A percentile compares a stretch with the other conserved stretches of the same genome.
These are phyloP conservation scores for Chrysochloris asiatica DNA, from an alignment of 2,113 vertebrate species.

Conservation along the genomic window DNA sequence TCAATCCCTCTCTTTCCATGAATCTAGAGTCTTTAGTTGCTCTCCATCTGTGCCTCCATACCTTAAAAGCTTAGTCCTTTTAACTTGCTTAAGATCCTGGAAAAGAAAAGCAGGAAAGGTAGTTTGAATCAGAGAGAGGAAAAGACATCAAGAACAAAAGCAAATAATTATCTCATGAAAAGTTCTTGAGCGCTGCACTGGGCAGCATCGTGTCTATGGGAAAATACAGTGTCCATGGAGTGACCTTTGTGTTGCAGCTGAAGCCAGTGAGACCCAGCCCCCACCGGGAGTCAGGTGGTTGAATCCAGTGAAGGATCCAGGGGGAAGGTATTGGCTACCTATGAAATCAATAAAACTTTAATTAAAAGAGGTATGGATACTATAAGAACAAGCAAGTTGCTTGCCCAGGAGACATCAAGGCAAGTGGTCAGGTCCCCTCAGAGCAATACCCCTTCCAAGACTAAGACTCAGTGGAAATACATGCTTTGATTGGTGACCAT, in stretches of 20 bases:
- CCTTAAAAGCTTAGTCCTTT: too few relatives aligned
- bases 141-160: background rate
- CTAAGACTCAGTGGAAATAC: too few relatives aligned
- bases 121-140: background rate
- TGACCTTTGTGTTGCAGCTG: background rate
- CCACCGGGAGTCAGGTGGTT: background rate
- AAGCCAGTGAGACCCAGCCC: background rate
- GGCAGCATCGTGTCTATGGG: background rate
- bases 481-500: too few relatives aligned
- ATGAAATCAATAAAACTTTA: background rate
- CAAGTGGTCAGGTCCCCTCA: too few relatives aligned
- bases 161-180: background rate
- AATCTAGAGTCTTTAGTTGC: too few relatives aligned
- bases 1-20: too few relatives aligned
- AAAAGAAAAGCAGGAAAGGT: conserved; percentile 44
- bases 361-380: background rate
- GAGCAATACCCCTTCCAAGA: too few relatives aligned
- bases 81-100: background rate
- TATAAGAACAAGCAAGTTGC: too few relatives aligned
- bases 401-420: too few relatives aligned
- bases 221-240: background rate
- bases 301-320: background rate
- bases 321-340: background rate
- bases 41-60: too few relatives aligned
- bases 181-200: background rate